Base-by-base conservation (phyloP, 2,113 vertebrate species). In the Ammodytes dubius region DNA sequence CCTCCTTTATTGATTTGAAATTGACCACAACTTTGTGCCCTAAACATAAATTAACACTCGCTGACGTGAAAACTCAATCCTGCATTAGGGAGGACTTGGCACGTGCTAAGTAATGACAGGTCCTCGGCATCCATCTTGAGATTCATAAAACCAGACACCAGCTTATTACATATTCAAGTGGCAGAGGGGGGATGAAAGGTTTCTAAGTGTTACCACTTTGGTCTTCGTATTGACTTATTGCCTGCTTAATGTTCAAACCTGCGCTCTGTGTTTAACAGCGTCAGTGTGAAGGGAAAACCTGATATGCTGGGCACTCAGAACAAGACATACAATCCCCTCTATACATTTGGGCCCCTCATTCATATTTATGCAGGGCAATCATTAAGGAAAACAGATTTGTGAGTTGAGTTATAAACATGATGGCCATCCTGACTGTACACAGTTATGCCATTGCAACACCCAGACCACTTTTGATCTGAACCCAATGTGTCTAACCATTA, bases 31-130 rank as follows among this genome's bases (percentile, higher is more conserved):
- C 83, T 84, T 69, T 66, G 52, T 40, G 61, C 85, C 68, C 88
- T 88, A 80, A 91, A 90, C 92, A 92, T 94, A 94, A 94, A 95
- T 95, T 93, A 92, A 81, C 93, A 91, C 84, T 77, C 19, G 81
- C 83, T 90, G 87, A 92, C 49, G 50, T 87, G 83, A 60, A 90
- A 93, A 93, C 83, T 85, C 70, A 73, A 65, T 75, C 86, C 81
- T 69, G 79, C 63, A 67, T 79, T 68, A 77, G 72, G 50, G 61
- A 54, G 74, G 70, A 83, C 89, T 81, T 87, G 86, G 70, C 89
- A 87, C 74, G 61, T 70, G 64, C 60, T 40, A 75, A 87, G 83
- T 90, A 87, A 91, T 81, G 88, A 92, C 87, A 91, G 87, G 73
- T 75, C 77, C 54, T 88, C 77, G 58, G 68, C 78, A 43, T 84